A percentile compares a stretch with the other conserved stretches of the same genome.
These are phyloP conservation scores for Mechanitis messenoides DNA, from an alignment of 2,888 invertebrate species.

Conservation along the genomic window DNA sequence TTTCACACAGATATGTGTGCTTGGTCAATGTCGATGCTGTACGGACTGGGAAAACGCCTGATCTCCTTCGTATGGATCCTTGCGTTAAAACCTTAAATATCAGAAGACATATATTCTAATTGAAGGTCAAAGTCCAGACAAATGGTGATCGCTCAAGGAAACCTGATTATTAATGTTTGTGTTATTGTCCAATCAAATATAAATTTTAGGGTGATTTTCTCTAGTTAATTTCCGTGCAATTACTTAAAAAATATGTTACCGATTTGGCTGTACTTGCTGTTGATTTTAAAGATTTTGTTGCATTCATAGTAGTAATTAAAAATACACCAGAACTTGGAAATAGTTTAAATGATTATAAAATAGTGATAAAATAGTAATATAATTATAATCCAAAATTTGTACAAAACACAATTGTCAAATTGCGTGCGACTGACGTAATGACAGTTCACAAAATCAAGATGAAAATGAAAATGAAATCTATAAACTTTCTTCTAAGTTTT, in stretches of 20 bases:
- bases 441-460: not conserved
- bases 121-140: too few relatives aligned
- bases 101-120: too few relatives aligned
- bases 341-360: constrained; percentile 1
- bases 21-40: constrained; percentile 44
- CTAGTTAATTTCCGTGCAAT: not conserved
- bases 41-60: constrained; percentile 28
- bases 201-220: not conserved
- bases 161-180: too few relatives aligned
- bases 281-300: constrained; percentile 37
- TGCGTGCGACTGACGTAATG: not conserved
- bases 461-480: not conserved
- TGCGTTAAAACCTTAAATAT: constrained; percentile 19
- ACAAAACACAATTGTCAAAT: constrained; percentile 1
- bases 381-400: constrained; percentile 5
- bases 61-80: constrained; percentile 11
- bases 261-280: constrained; percentile 39
- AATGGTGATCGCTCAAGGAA: too few relatives aligned
- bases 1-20: constrained; percentile 45
- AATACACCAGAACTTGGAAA: constrained; percentile 4
- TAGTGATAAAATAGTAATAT: constrained; percentile 4
- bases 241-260: constrained; percentile 31
- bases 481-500: not conserved
- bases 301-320: constrained; percentile 20
- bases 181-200: too few relatives aligned